Evolutionary conservation across 2,888 invertebrate species (phyloP).

Genomic region (Helleia helle): DNA sequence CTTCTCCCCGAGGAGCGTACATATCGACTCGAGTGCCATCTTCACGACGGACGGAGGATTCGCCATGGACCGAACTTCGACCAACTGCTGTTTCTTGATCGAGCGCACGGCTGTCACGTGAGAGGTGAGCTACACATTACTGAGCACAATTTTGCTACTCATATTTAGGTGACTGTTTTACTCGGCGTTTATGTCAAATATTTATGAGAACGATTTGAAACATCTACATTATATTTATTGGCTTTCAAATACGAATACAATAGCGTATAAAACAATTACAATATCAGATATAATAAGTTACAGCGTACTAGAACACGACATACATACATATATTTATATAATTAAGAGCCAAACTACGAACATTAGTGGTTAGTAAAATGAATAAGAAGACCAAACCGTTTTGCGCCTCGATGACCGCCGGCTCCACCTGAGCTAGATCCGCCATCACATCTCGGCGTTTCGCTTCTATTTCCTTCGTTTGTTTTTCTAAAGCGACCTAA

Average conservation of each 20-base stretch:
- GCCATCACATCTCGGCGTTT: constrained; percentile 96
- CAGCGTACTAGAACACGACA: too few species aligned
- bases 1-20: constrained; percentile 92
- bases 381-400: constrained; percentile 78
- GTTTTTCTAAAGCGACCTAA: constrained; percentile 82
- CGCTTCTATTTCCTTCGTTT: constrained; percentile 93
- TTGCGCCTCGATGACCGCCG: constrained; percentile 99
- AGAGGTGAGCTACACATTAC: constrained; percentile 33
- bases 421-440: constrained; percentile 97
- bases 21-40: constrained; percentile 95
- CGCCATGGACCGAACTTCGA: constrained; percentile 95
- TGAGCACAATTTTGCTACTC: constrained; percentile 13
- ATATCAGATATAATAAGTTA: too few species aligned
- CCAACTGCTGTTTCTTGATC: constrained; percentile 96
- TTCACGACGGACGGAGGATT: constrained; percentile 95
- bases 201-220: neutral
- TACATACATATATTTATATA: too few species aligned
- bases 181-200: constrained; percentile 1
- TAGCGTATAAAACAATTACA: too few species aligned
- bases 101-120: constrained; percentile 86
- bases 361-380: constrained; percentile 5
- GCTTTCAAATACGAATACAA: too few species aligned
- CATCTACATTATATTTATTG: neutral
- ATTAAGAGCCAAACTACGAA: neutral
- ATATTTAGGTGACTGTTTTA: constrained; percentile 6